phyloP scores from a whole-genome alignment of 2,797 vertebrate genomes.

The Lacerta viridis region DNA sequence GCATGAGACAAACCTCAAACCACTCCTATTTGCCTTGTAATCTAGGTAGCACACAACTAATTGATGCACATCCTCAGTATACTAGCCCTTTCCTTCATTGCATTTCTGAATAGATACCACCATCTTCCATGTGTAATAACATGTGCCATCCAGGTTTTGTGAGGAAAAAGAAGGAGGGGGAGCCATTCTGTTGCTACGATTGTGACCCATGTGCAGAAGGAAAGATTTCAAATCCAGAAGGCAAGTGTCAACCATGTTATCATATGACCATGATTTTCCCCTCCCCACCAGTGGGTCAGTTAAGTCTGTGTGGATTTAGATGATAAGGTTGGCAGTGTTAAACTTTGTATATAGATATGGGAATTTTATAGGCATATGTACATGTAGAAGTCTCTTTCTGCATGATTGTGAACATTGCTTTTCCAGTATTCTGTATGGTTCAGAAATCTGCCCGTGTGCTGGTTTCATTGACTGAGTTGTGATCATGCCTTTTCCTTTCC shows the following conservation, averaged over 20 bases:
- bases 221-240: constrained; percentile 1
- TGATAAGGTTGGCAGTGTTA: no score
- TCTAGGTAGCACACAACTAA: no score
- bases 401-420: neutral
- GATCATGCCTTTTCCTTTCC: neutral
- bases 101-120: neutral
- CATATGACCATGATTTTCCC: neutral
- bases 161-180: neutral
- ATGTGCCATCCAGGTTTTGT: neutral
- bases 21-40: no score
- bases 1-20: no score
- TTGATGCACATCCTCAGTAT: no score
- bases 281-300: no score
- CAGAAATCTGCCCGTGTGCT: no score
- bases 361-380: neutral
- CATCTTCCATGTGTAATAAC: neutral
- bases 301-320: no score
- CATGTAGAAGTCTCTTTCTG: neutral
- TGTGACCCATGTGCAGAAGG: neutral
- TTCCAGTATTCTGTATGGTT: neutral
- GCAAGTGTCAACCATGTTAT: neutral
- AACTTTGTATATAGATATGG: neutral
- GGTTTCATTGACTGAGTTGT: neutral
- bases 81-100: no score
- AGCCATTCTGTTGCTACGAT: neutral